These are phyloP conservation scores for Pseudochirops cupreus DNA, from an alignment of 2,797 vertebrate genomes.

Conservation along the genomic window DNA sequence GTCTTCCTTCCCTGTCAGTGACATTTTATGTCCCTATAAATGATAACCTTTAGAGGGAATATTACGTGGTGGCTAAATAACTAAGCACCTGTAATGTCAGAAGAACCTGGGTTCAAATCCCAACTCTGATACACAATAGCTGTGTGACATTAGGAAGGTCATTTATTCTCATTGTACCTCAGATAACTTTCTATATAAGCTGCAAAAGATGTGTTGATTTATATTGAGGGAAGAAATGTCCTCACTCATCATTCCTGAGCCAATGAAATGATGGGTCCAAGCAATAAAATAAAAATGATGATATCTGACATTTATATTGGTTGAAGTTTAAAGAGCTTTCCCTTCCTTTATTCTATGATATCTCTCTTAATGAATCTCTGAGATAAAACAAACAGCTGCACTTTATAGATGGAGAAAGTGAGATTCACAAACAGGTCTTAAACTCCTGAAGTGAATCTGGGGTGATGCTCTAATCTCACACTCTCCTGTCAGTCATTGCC, in stretches of 20 bases:
- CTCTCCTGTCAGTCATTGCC: not conserved
- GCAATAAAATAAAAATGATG: not conserved
- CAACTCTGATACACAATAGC: not conserved
- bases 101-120: not conserved
- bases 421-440: not conserved
- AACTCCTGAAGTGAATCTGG: not conserved
- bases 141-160: not conserved
- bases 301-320: not conserved
- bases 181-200: not conserved
- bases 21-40: not conserved
- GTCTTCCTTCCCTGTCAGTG: not conserved
- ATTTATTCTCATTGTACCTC: not conserved
- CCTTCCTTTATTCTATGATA: not conserved
- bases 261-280: not conserved
- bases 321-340: slow-evolving; percentile 42
- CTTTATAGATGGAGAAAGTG: not conserved
- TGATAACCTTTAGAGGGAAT: not conserved
- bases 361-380: not conserved
- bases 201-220: not conserved
- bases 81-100: not conserved
- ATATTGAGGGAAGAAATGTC: not conserved
- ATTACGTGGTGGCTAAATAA: not conserved
- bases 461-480: not conserved
- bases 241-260: not conserved
- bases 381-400: not conserved